A percentile compares a stretch with the other conserved stretches of the same genome.
These are phyloP conservation scores for Mobula birostris DNA, from an alignment of 2,113 vertebrate species.

Conservation along the genomic window DNA sequence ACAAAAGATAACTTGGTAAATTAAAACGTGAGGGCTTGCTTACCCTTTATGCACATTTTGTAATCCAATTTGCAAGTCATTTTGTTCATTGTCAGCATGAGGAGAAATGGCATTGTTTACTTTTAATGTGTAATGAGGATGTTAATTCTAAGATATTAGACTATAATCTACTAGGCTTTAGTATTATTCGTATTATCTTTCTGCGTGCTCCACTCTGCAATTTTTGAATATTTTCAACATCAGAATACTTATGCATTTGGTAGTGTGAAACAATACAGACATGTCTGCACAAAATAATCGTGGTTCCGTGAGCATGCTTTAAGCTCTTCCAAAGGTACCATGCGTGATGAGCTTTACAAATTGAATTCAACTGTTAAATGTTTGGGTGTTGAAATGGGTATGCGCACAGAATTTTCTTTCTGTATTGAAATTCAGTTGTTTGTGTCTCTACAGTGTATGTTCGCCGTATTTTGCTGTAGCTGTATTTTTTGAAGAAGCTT, in stretches of 20 bases:
- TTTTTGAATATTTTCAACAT: constrained; percentile 11
- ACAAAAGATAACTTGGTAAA: constrained; percentile 5
- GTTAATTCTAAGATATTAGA: neutral
- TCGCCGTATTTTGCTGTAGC: constrained; percentile 34
- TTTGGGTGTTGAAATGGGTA: constrained; percentile 33
- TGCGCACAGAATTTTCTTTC: constrained; percentile 24
- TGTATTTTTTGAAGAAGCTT: constrained; percentile 36
- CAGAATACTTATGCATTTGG: constrained; percentile 34
- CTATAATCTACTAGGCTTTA: neutral
- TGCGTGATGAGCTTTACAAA: constrained; percentile 22
- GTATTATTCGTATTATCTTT: neutral
- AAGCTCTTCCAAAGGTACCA: constrained; percentile 36
- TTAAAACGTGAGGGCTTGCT: neutral
- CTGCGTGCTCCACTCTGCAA: neutral
- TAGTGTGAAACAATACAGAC: constrained; percentile 27
- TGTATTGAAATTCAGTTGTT: constrained; percentile 33
- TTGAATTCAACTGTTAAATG: constrained; percentile 28
- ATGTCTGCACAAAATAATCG: neutral
- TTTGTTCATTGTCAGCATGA: neutral
- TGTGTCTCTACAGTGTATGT: constrained; percentile 10
- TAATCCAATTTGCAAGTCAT: neutral
- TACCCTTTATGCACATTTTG: neutral
- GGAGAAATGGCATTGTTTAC: constrained; percentile 1
- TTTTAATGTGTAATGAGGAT: neutral
- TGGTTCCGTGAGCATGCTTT: constrained; percentile 24